Conservation (phyloP, 2,797 vertebrate genomes). For the Macropodus opercularis region DNA sequence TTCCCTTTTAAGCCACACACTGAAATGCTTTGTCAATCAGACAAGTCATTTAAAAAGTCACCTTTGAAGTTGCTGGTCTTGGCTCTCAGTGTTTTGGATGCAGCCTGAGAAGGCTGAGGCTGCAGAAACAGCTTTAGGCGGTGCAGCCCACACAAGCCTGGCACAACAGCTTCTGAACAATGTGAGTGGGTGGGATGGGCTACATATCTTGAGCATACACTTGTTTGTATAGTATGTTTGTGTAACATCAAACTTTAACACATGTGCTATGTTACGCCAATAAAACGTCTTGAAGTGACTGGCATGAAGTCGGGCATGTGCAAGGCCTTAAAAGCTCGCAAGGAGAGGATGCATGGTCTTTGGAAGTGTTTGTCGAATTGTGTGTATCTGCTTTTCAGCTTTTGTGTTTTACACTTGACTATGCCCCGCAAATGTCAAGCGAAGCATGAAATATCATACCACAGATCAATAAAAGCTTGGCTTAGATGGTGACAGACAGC, state of each 20-base stretch:
- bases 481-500: slow-evolving; percentile 41
- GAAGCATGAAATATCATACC: slow-evolving; percentile 53
- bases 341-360: slow-evolving; percentile 1
- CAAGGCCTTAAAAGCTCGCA: slow-evolving; percentile 10
- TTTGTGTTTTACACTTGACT: slow-evolving; percentile 42
- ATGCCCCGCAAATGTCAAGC: slow-evolving; percentile 48
- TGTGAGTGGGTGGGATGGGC: slow-evolving; percentile 32
- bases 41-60: too few species aligned
- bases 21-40: background rate
- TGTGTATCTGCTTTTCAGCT: slow-evolving; percentile 29
- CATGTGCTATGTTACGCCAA: too few species aligned
- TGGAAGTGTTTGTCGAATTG: slow-evolving; percentile 15
- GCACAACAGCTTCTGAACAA: slow-evolving; percentile 12
- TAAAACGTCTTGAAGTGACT: too few species aligned
- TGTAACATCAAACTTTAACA: too few species aligned
- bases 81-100: slow-evolving; percentile 18
- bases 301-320: too few species aligned
- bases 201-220: slow-evolving; percentile 11
- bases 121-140: slow-evolving; percentile 43
- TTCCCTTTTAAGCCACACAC: background rate
- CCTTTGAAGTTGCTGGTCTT: slow-evolving; percentile 6
- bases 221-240: slow-evolving; percentile 1
- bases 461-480: slow-evolving; percentile 53
- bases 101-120: slow-evolving; percentile 24
- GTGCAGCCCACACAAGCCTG: slow-evolving; percentile 48